phyloP scores from a whole-genome alignment of 2,113 vertebrate genomes.

The Cariama cristata region DNA sequence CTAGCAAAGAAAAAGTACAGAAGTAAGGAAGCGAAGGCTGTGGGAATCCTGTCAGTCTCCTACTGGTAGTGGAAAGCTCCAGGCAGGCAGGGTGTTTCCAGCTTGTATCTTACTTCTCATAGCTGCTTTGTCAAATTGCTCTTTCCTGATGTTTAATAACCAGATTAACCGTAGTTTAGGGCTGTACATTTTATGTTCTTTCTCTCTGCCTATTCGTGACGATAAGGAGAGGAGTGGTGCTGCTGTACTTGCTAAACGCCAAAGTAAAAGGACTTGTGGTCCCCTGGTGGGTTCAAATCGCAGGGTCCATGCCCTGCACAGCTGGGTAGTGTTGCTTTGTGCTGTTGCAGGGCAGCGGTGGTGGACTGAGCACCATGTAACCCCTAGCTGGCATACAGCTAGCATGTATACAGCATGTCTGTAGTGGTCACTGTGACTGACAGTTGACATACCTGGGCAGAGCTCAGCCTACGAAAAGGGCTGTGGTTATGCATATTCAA shows the following conservation, averaged over 20 bases:
- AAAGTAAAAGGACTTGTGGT: not conserved
- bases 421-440: not conserved
- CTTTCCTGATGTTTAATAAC: not conserved
- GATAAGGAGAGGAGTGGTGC: not conserved
- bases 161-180: not conserved
- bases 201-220: not conserved
- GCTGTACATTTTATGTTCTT: not conserved
- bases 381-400: no score
- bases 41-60: not conserved
- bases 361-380: not conserved
- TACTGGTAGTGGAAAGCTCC: not conserved
- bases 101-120: not conserved
- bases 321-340: not conserved
- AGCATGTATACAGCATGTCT: not conserved
- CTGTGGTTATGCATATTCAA: not conserved
- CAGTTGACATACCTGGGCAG: not conserved
- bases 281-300: not conserved
- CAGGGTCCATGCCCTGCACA: fast-evolving
- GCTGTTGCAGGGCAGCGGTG: not conserved
- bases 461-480: not conserved
- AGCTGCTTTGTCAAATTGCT: not conserved
- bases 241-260: not conserved
- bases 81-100: not conserved
- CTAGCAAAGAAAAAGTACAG: not conserved
- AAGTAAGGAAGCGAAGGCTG: not conserved